phyloP scores from a whole-genome alignment of 2,888 invertebrate genomes.

The Thecocarcelia acutangulata region DNA sequence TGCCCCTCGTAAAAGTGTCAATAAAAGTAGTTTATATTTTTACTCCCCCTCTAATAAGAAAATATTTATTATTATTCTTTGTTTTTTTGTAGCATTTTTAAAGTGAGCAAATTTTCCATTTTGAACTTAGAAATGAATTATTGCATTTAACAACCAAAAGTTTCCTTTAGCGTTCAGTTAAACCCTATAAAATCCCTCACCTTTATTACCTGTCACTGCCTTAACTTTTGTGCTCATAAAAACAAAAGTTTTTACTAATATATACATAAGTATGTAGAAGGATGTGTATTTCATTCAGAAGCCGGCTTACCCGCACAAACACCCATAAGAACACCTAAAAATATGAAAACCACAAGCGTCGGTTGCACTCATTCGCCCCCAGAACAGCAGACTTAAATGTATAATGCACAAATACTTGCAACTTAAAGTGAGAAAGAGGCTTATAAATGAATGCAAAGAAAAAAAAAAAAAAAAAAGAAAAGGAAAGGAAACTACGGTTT shows the following conservation, averaged over 20 bases:
- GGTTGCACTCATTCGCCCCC: conserved; percentile 46
- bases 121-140: no score
- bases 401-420: conserved; percentile 43
- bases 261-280: neutral
- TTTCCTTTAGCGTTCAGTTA: neutral
- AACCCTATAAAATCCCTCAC: neutral
- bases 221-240: neutral
- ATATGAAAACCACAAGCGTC: conserved; percentile 53
- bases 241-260: neutral
- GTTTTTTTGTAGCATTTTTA: no score
- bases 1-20: no score
- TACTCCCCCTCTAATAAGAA: no score
- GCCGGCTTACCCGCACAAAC: neutral
- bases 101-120: no score
- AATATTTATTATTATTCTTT: no score
- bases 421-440: neutral
- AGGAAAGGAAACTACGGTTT: neutral
- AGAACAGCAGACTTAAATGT: conserved; percentile 28
- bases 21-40: no score
- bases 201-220: neutral
- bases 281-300: conserved; percentile 5
- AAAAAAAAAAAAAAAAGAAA: neutral
- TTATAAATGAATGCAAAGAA: neutral
- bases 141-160: neutral
- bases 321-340: neutral